A percentile compares a stretch with the other conserved stretches of the same genome.
These are phyloP conservation scores for Mesorhabditis spiculigera DNA, from an alignment of 2,888 invertebrate species.

Conservation along the genomic window DNA sequence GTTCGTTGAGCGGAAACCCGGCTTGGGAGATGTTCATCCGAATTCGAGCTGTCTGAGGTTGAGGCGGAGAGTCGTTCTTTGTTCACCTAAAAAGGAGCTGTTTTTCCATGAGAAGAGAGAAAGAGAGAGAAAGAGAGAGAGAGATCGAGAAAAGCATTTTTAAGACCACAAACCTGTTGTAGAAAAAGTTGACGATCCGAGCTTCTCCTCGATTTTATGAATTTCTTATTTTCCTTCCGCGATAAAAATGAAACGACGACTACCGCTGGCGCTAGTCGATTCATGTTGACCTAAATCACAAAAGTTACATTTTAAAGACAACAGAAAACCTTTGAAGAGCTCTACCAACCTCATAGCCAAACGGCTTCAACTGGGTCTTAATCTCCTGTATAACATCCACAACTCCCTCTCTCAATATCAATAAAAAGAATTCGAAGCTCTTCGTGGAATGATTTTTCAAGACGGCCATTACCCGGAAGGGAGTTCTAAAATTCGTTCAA, in stretches of 20 bases:
- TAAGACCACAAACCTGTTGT: not conserved
- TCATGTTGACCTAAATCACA: not conserved
- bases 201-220: not conserved
- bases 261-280: not conserved
- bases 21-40: not conserved
- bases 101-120: no score
- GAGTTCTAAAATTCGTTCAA: no score
- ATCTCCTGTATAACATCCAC: not conserved
- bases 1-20: not conserved
- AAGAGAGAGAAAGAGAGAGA: no score
- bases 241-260: not conserved
- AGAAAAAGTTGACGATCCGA: not conserved
- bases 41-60: not conserved
- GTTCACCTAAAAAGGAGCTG: not conserved
- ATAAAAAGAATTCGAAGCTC: conserved; percentile 3
- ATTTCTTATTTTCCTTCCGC: not conserved
- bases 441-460: conserved; percentile 4
- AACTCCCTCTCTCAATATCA: not conserved
- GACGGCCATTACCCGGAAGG: not conserved
- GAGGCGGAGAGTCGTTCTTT: not conserved
- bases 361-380: conserved; percentile 1
- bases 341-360: not conserved
- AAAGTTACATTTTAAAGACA: not conserved
- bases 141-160: no score
- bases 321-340: not conserved